A percentile compares a stretch with the other conserved stretches of the same genome.
Evolutionary conservation across 1,140 invertebrate species (phyloP).

Genomic region (Heliconius eleuchia): DNA sequence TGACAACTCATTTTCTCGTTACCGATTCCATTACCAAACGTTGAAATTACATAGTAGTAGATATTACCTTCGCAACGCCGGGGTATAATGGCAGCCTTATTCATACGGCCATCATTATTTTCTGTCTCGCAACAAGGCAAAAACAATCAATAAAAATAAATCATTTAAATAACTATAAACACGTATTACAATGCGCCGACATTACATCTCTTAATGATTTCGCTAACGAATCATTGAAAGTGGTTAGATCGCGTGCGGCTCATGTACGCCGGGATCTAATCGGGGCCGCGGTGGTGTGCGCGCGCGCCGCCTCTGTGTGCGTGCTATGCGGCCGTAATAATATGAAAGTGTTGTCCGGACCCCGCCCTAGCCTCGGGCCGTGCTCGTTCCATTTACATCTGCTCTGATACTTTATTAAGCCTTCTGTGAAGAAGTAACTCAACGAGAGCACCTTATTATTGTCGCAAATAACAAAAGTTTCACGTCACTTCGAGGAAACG

Average conservation of each 20-base stretch:
- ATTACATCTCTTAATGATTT: constrained; percentile 81
- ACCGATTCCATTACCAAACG: constrained; percentile 71
- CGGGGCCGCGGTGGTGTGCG: constrained; percentile 47
- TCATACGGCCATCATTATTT: constrained; percentile 77
- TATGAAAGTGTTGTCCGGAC: constrained; percentile 79
- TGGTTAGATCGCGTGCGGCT: constrained; percentile 73
- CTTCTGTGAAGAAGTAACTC: constrained; percentile 65
- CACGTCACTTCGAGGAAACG: neutral
- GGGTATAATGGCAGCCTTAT: constrained; percentile 74
- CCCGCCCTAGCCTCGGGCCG: constrained; percentile 74
- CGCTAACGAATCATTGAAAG: constrained; percentile 81
- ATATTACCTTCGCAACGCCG: constrained; percentile 70
- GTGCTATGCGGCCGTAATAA: constrained; percentile 77
- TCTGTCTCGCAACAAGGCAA: constrained; percentile 79
- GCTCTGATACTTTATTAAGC: constrained; percentile 77
- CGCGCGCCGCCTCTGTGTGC: constrained; percentile 61
- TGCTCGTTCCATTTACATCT: constrained; percentile 78
- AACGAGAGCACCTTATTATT: constrained; percentile 41
- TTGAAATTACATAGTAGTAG: constrained; percentile 72
- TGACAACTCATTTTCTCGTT: constrained; percentile 79
- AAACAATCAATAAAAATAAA: constrained; percentile 82
- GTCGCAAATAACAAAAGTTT: constrained; percentile 16
- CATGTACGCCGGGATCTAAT: constrained; percentile 65
- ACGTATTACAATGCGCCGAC: constrained; percentile 78
- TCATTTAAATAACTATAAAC: constrained; percentile 81